phyloP scores from a whole-genome alignment of 1,140 invertebrate genomes.

The Apis dorsata region DNA sequence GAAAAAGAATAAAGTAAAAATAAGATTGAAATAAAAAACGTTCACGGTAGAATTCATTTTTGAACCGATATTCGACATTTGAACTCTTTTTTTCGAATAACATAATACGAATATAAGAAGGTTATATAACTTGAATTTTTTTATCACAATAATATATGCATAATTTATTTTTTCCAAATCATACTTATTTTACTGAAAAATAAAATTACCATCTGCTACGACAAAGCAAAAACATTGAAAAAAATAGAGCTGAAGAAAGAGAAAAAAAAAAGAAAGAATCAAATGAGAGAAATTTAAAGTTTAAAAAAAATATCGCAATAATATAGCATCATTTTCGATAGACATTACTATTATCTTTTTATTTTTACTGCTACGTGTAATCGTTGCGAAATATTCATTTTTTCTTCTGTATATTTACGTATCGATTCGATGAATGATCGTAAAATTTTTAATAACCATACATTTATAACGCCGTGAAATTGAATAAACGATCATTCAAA shows the following conservation, averaged over 20 bases:
- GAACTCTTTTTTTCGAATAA: conserved; percentile 12
- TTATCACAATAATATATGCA: conserved; percentile 36
- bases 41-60: neutral
- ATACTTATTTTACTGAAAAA: conserved; percentile 17
- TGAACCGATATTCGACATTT: conserved; percentile 1
- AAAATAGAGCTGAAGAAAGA: neutral
- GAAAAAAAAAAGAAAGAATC: neutral
- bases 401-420: neutral
- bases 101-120: neutral
- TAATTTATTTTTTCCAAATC: conserved; percentile 16
- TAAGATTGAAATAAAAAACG: too few relatives aligned
- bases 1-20: too few relatives aligned
- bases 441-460: neutral
- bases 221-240: conserved; percentile 8
- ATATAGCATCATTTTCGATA: conserved; percentile 27
- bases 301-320: conserved; percentile 36
- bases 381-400: conserved; percentile 27
- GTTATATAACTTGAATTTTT: conserved; percentile 40
- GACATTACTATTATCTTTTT: conserved; percentile 45
- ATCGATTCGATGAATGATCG: conserved; percentile 11
- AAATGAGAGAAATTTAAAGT: neutral
- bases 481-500: neutral
- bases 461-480: conserved; percentile 17
- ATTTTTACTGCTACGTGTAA: conserved; percentile 40
- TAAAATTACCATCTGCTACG: conserved; percentile 22